A percentile compares a stretch with the other conserved stretches of the same genome.
Evolutionary conservation across 2,888 invertebrate genomes (phyloP).

Genomic region (Zaprionus lineosus): DNA sequence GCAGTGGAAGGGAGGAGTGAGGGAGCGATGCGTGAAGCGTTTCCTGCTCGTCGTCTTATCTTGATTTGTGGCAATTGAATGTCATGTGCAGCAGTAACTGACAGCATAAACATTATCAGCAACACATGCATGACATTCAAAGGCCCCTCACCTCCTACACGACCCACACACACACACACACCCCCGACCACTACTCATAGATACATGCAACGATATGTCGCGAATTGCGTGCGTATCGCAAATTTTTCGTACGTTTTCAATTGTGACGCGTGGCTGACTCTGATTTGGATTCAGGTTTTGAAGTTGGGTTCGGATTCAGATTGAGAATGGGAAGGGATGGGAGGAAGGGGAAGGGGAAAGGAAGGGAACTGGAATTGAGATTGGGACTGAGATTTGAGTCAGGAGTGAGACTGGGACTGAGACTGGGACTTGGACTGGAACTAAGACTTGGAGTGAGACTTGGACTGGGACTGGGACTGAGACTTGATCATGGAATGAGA

Average conservation of each 20-base stretch:
- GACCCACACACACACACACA: background rate
- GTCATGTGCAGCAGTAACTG: conserved; percentile 65
- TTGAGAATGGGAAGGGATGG: too few species aligned
- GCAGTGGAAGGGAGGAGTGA: background rate
- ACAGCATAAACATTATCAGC: conserved; percentile 66
- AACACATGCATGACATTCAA: conserved; percentile 52
- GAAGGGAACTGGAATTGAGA: too few species aligned
- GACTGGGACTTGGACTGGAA: too few species aligned
- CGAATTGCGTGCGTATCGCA: conserved; percentile 44
- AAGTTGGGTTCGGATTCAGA: conserved; percentile 15
- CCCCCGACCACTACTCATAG: conserved; percentile 33
- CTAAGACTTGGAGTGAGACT: too few species aligned
- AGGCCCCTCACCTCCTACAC: background rate
- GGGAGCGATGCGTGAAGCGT: conserved; percentile 21
- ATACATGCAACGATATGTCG: conserved; percentile 62
- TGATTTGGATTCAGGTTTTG: conserved; percentile 8
- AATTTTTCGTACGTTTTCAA: conserved; percentile 47
- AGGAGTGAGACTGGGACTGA: too few species aligned
- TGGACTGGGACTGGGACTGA: too few species aligned
- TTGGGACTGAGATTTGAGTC: too few species aligned
- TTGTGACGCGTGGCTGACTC: conserved; percentile 41
- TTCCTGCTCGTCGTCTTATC: conserved; percentile 51
- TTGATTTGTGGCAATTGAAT: conserved; percentile 76
- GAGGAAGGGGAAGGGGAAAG: too few species aligned
- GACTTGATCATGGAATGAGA: background rate